Percentiles rank a stretch among this genome's conserved stretches.
Evolutionary conservation across 2,888 invertebrate species (phyloP).

Genomic region (Diogma glabrata): DNA sequence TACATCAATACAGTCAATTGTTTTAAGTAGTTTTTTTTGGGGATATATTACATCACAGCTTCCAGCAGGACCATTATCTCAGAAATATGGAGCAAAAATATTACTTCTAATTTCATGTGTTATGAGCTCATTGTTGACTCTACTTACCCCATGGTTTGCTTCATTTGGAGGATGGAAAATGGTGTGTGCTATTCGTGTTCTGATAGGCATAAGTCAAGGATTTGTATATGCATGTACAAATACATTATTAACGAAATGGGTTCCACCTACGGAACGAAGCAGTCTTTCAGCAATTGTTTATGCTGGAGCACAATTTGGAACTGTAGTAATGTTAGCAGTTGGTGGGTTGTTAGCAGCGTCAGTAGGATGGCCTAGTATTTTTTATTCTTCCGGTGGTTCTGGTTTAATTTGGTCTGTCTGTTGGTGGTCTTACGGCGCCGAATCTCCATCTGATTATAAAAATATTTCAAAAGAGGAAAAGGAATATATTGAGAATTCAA

Average conservation of each 20-base stretch:
- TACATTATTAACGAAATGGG: conserved; percentile 51
- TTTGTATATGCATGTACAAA: conserved; percentile 50
- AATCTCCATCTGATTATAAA: conserved; percentile 45
- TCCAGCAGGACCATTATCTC: conserved; percentile 53
- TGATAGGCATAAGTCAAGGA: conserved; percentile 53
- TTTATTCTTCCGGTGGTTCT: conserved; percentile 53
- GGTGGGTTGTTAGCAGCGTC: conserved; percentile 56
- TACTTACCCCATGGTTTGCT: conserved; percentile 53
- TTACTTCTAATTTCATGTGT: conserved; percentile 41
- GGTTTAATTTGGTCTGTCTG: conserved; percentile 45
- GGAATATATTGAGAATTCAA: conserved; percentile 49
- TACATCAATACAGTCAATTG: conserved; percentile 37
- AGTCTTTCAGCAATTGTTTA: conserved; percentile 51
- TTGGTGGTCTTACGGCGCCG: conserved; percentile 48
- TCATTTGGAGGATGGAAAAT: conserved; percentile 45
- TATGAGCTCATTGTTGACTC: conserved; percentile 48
- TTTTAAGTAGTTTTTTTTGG: conserved; percentile 50
- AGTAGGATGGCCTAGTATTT: conserved; percentile 59
- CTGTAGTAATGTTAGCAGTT: conserved; percentile 54
- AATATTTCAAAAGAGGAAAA: conserved; percentile 47
- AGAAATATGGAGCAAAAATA: conserved; percentile 53
- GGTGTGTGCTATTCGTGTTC: conserved; percentile 42
- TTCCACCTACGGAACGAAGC: conserved; percentile 52
- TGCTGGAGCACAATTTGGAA: conserved; percentile 62
- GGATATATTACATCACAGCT: conserved; percentile 46